Base-by-base conservation (phyloP, 1,140 invertebrate species). In the Helicorthomorpha holstii region DNA sequence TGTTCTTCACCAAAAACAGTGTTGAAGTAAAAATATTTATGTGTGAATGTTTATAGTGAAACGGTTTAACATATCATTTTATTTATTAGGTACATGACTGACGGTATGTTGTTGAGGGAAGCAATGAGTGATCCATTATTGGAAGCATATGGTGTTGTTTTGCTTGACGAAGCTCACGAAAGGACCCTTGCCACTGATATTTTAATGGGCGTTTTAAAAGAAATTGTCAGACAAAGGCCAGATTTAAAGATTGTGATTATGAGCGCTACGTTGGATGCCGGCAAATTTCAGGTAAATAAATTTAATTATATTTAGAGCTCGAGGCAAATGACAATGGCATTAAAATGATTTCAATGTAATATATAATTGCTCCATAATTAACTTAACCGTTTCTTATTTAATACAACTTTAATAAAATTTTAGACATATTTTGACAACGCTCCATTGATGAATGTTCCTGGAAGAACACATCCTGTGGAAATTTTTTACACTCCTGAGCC, bases 401-500 rank as follows among this genome's bases (percentile, higher is more conserved):
- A n/a, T n/a, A n/a, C n/a, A n/a, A 48, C 50, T 61, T 63, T 4
- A 59, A n/a, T n/a, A n/a, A n/a, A n/a, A n/a, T n/a, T n/a, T n/a
- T n/a, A 78, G 75, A 84, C 89, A 64, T 98, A 98, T 67, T 98
- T 98, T 69, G 93, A 98, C 61, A 88, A 94, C 67, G 94, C 94
- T 16, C 96, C 96, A 0, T 68, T 99, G 19, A 93, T 99, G 85
- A 97, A 91, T 64, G 93, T 99, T 25, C 96, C 96, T 10, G 93
- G 93, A 42, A 71, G 92, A 64, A 95, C 92, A 56, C 85, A 93
- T 75, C 89, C 91, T 22, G 93, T 97, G 2, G 93, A 97, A 71
- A 99, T 99, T 56, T 98, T 98, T 68, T 99, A 98, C 66, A 98
- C 96, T 0, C 94, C 92, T 0, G 93, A 99, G 66, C 93, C 96